Evolutionary conservation across 2,888 invertebrate genomes (phyloP).

Genomic region (Pogonocherus hispidulus): DNA sequence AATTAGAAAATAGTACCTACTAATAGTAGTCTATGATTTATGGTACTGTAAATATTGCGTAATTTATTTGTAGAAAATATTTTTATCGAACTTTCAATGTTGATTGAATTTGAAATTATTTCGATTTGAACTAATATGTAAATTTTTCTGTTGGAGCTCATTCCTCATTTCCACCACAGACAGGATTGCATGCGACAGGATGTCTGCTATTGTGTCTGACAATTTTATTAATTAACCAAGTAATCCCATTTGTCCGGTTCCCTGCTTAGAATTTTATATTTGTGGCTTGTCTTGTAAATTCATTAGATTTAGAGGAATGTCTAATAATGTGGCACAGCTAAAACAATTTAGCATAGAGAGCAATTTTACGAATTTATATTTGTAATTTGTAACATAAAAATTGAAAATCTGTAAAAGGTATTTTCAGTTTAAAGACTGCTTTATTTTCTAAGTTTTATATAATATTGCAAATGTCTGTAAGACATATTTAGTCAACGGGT

Average conservation of each 20-base stretch:
- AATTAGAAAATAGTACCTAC: neutral
- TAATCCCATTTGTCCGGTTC: neutral
- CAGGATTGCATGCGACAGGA: constrained; percentile 9
- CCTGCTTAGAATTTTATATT: neutral
- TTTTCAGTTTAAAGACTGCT: no score
- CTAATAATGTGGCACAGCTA: neutral
- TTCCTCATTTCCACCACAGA: neutral
- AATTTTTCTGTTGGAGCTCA: neutral
- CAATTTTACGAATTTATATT: no score
- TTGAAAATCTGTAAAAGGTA: no score
- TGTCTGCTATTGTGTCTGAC: constrained; percentile 3
- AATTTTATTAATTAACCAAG: constrained; percentile 7
- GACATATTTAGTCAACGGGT: no score
- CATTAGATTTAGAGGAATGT: constrained; percentile 1
- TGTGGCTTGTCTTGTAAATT: neutral
- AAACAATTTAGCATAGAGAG: neutral
- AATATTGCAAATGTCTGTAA: no score
- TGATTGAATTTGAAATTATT: neutral
- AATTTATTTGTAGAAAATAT: neutral
- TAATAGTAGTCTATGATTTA: neutral
- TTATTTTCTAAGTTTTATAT: no score
- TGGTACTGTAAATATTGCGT: neutral
- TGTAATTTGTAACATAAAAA: no score
- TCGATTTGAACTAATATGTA: neutral
- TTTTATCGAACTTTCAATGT: neutral